Conservation (phyloP, 2,797 vertebrate species). For the Peromyscus melanophrys region DNA sequence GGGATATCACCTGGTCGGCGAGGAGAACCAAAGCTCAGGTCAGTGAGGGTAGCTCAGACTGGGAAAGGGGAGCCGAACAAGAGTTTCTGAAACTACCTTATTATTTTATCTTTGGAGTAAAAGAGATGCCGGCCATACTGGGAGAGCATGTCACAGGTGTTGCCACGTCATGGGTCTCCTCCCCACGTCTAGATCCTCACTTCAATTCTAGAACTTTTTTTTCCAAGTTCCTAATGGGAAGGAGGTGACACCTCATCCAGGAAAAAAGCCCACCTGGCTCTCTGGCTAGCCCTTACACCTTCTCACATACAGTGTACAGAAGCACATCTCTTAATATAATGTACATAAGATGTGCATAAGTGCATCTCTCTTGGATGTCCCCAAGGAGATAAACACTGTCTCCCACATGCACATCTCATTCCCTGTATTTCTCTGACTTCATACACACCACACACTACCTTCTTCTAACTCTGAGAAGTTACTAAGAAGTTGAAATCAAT, state of each 20-base stretch:
- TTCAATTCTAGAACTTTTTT: neutral
- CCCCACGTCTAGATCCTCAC: neutral
- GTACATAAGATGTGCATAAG: no score
- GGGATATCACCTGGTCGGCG: constrained; percentile 93
- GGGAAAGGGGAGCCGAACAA: constrained; percentile 79
- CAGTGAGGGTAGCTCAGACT: constrained; percentile 90
- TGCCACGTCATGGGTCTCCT: neutral
- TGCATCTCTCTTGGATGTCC: neutral
- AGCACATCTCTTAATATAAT: no score
- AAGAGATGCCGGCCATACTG: rapidly evolving
- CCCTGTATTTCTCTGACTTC: neutral
- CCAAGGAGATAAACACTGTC: constrained; percentile 35
- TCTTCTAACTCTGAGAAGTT: neutral
- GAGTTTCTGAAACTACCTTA: neutral
- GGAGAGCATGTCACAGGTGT: rapidly evolving
- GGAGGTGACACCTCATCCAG: neutral
- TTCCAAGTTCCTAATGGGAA: neutral
- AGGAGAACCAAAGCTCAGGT: constrained; percentile 93
- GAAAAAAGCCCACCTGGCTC: neutral
- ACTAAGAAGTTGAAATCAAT: neutral
- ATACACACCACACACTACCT: neutral
- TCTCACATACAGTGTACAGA: neutral
- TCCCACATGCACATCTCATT: neutral
- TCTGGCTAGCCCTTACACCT: rapidly evolving
- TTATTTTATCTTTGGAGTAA: neutral